Conservation (phyloP, 2,888 invertebrate species). For the Harpagoxenus sublaevis region DNA sequence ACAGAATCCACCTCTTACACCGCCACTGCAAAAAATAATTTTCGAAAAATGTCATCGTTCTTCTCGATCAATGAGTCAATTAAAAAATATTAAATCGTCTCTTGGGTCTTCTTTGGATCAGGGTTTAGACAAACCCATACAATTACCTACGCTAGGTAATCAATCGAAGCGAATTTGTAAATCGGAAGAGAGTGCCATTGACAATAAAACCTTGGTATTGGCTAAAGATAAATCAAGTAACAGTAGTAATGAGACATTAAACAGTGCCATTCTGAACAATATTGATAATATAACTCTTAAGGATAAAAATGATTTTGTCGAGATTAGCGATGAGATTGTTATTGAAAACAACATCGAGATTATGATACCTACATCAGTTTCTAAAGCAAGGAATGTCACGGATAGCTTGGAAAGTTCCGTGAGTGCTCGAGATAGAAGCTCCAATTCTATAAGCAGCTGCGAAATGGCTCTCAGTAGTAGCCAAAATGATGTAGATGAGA, state of each 20-base stretch:
- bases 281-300: slow-evolving; percentile 59
- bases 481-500: slow-evolving; percentile 82
- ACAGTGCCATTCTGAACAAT: slow-evolving; percentile 75
- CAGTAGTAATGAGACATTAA: slow-evolving; percentile 82
- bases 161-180: slow-evolving; percentile 84
- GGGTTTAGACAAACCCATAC: slow-evolving; percentile 82
- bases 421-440: slow-evolving; percentile 81
- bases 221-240: slow-evolving; percentile 76
- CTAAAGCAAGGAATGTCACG: slow-evolving; percentile 74
- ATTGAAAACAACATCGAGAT: slow-evolving; percentile 83
- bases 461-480: slow-evolving; percentile 85
- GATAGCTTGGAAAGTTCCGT: slow-evolving; percentile 76
- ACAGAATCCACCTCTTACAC: slow-evolving; percentile 78
- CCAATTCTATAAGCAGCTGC: slow-evolving; percentile 85
- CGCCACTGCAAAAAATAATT: slow-evolving; percentile 81
- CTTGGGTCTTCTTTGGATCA: slow-evolving; percentile 85
- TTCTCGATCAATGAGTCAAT: slow-evolving; percentile 81
- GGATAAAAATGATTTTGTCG: slow-evolving; percentile 49
- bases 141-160: slow-evolving; percentile 75
- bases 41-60: slow-evolving; percentile 82
- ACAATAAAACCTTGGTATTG: slow-evolving; percentile 79
- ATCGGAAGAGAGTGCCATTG: slow-evolving; percentile 84
- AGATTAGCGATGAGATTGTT: slow-evolving; percentile 59
- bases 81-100: slow-evolving; percentile 80
- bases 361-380: slow-evolving; percentile 82